Conservation (phyloP, 2,797 vertebrate species). For the Acrocephalus scirpaceus region DNA sequence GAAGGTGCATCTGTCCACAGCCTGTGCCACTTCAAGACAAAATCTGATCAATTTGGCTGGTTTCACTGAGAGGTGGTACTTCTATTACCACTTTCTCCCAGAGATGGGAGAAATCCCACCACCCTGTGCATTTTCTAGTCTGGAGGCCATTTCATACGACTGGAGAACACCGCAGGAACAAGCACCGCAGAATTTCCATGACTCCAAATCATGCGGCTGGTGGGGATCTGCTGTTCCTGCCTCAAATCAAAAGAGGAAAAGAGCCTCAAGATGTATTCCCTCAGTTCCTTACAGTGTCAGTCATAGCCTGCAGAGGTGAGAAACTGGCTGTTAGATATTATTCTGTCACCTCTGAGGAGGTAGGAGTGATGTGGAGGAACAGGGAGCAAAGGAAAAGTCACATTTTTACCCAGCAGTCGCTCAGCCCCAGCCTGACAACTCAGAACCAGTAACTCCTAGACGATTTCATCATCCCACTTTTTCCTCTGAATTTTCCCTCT, state of each 20-base stretch:
- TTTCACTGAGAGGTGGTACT: neutral
- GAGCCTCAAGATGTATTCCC: neutral
- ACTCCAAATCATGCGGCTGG: rapidly evolving
- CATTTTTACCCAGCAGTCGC: neutral
- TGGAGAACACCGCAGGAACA: neutral
- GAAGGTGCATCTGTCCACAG: neutral
- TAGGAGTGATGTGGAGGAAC: neutral
- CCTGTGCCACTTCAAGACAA: neutral
- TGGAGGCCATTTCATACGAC: rapidly evolving
- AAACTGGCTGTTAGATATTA: conserved; percentile 21
- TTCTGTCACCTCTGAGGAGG: conserved; percentile 16
- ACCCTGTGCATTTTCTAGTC: neutral
- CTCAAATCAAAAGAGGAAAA: neutral
- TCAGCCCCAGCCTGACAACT: neutral
- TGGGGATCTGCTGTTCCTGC: neutral
- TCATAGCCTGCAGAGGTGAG: conserved; percentile 34
- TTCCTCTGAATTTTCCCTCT: neutral
- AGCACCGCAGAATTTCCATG: neutral
- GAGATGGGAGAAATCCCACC: neutral
- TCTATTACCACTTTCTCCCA: neutral
- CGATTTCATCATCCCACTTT: neutral
- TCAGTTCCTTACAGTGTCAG: conserved; percentile 4
- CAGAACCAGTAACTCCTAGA: neutral
- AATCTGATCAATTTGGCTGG: neutral
- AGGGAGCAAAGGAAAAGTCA: neutral